Percentiles rank a stretch among this genome's conserved stretches.
These are phyloP conservation scores for Pipistrellus kuhlii DNA, from an alignment of 2,797 vertebrate species.

Conservation along the genomic window DNA sequence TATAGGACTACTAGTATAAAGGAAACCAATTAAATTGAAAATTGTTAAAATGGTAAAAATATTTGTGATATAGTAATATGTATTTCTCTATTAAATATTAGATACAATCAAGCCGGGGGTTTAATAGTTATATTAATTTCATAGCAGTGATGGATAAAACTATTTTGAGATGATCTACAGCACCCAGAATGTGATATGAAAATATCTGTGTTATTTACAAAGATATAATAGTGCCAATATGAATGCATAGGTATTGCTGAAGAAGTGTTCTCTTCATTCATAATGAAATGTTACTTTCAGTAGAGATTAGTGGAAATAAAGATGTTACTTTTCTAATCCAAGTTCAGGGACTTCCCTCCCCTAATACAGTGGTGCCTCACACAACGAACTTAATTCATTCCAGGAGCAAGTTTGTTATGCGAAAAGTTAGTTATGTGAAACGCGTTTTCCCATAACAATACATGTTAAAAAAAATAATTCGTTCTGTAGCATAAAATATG, in stretches of 20 bases:
- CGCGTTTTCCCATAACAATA: too few relatives aligned
- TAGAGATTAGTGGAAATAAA: neutral
- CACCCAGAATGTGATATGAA: neutral
- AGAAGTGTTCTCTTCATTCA: neutral
- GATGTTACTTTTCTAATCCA: neutral
- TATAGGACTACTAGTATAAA: neutral
- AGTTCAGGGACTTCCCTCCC: neutral
- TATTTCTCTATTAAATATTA: slow-evolving; percentile 20
- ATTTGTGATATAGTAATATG: neutral
- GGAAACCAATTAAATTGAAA: neutral
- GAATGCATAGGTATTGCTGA: neutral
- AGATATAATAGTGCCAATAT: neutral
- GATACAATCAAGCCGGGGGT: neutral
- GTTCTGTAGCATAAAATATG: too few relatives aligned
- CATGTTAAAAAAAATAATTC: too few relatives aligned
- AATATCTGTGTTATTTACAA: neutral
- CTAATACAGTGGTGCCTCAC: too few relatives aligned
- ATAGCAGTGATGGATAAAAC: neutral
- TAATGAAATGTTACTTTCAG: neutral
- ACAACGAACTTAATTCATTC: too few relatives aligned
- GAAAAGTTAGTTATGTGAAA: too few relatives aligned
- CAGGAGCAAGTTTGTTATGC: too few relatives aligned
- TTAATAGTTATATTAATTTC: slow-evolving; percentile 5
- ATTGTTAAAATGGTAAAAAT: neutral
- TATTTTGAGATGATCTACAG: neutral